Evolutionary conservation across 2,797 vertebrate genomes (phyloP).

Genomic region (Dermochelys coriacea): DNA sequence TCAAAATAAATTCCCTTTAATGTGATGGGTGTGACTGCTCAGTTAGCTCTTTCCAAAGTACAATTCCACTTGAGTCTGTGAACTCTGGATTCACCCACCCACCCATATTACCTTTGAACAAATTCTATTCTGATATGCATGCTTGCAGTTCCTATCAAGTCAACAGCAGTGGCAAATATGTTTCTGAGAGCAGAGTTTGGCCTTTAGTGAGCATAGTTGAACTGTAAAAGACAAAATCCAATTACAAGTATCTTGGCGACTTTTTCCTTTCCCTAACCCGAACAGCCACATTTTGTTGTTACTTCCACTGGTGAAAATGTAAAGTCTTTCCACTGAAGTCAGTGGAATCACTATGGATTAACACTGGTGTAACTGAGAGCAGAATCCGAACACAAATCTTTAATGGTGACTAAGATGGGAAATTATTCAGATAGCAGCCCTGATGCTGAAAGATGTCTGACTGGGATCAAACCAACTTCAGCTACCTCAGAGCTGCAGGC

Average conservation of each 20-base stretch:
- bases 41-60: neutral
- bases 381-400: neutral
- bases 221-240: neutral
- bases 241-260: neutral
- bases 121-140: neutral
- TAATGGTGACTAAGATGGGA: neutral
- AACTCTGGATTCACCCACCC: neutral
- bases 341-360: neutral
- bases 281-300: neutral
- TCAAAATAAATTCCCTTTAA: neutral
- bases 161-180: neutral
- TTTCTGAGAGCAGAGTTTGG: constrained; percentile 1
- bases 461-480: constrained; percentile 57
- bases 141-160: neutral
- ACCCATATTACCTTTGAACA: neutral
- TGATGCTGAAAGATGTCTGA: constrained; percentile 60
- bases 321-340: neutral
- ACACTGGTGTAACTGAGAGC: neutral
- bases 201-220: neutral
- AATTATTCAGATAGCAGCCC: constrained; percentile 63
- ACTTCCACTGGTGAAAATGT: neutral
- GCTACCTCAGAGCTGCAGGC: constrained; percentile 49
- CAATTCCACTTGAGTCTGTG: neutral
- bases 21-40: neutral
- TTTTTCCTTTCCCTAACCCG: neutral